These are phyloP conservation scores for Cossypha heuglini DNA, from an alignment of 2,797 vertebrate genomes.

Conservation along the genomic window DNA sequence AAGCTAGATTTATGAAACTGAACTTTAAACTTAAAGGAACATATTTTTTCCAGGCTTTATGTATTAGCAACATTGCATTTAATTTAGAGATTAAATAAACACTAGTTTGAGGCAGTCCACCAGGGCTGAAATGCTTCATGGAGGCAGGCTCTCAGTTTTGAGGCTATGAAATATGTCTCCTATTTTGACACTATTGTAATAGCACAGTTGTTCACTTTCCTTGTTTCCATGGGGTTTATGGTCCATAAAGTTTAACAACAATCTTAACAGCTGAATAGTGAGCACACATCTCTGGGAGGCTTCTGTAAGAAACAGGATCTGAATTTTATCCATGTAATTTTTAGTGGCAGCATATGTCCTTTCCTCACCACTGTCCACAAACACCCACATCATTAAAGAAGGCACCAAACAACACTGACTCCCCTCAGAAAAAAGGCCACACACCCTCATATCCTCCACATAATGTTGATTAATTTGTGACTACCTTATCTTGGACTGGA, in stretches of 20 bases:
- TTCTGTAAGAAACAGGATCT: conserved; percentile 47
- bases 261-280: conserved; percentile 78
- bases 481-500: not conserved
- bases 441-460: not conserved
- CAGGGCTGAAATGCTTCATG: not conserved
- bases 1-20: conserved; percentile 45
- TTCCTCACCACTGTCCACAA: not conserved
- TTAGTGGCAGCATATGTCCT: not conserved
- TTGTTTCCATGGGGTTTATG: conserved; percentile 81
- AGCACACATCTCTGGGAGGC: conserved; percentile 63
- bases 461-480: no score
- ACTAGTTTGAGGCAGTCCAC: conserved; percentile 27
- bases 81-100: conserved; percentile 51
- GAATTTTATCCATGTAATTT: conserved; percentile 46
- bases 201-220: conserved; percentile 72
- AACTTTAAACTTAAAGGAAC: conserved; percentile 40
- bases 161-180: conserved; percentile 74
- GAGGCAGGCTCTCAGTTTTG: conserved; percentile 44
- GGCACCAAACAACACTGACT: not conserved
- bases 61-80: conserved; percentile 43
- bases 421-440: not conserved
- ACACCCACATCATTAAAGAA: not conserved
- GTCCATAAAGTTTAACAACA: conserved; percentile 85
- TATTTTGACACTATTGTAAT: conserved; percentile 76
- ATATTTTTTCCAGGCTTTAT: conserved; percentile 47